phyloP scores from a whole-genome alignment of 2,113 vertebrate species.

The Colistium nudipinnis region DNA sequence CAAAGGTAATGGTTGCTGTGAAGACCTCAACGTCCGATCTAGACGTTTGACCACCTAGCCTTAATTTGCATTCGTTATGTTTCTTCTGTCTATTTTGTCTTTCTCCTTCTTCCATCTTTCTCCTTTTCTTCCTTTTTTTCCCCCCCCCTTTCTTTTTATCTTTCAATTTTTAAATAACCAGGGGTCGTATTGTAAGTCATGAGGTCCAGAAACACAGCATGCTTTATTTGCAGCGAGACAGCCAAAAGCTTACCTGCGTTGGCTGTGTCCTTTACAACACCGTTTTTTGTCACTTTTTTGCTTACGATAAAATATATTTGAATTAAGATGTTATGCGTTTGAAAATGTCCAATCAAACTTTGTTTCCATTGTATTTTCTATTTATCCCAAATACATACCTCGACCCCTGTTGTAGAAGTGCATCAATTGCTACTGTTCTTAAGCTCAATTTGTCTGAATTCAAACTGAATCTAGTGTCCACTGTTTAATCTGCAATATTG shows the following conservation, averaged over 20 bases:
- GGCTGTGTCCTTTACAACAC: conserved; percentile 27
- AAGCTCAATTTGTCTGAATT: conserved; percentile 52
- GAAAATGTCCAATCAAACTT: conserved; percentile 41
- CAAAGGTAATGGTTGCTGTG: conserved; percentile 85
- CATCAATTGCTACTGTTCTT: conserved; percentile 53
- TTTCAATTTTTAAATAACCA: conserved; percentile 69
- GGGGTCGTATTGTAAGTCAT: conserved; percentile 79
- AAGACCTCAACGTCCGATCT: conserved; percentile 80
- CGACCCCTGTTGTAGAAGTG: conserved; percentile 80
- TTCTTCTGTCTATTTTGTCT: conserved; percentile 62
- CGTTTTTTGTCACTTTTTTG: conserved; percentile 28
- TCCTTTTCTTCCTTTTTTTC: conserved; percentile 42
- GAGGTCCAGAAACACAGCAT: conserved; percentile 76
- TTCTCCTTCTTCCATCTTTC: conserved; percentile 54
- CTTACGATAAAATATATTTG: conserved; percentile 8
- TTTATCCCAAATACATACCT: conserved; percentile 52
- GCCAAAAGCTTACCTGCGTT: conserved; percentile 40
- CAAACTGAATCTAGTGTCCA: conserved; percentile 51
- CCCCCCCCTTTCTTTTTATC: conserved; percentile 25
- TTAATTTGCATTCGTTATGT: conserved; percentile 75
- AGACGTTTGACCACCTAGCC: conserved; percentile 77
- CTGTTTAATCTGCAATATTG: conserved; percentile 25
- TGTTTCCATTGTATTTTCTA: conserved; percentile 39
- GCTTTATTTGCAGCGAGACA: conserved; percentile 53
- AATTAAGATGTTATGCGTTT: conserved; percentile 30